phyloP scores from a whole-genome alignment of 2,888 invertebrate species.

The Boloria euphrosyne region DNA sequence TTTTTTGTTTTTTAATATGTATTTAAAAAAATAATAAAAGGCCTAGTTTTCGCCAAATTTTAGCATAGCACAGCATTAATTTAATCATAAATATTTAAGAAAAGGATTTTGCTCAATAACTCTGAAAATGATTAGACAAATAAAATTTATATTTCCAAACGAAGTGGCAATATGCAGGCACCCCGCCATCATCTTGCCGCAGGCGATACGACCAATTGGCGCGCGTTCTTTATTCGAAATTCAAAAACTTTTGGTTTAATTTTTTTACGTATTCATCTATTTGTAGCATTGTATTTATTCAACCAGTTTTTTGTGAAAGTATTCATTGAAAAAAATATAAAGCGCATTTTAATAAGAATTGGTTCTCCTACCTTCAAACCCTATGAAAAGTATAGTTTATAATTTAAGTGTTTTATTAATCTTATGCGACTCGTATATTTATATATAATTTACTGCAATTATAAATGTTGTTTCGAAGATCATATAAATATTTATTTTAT shows the following conservation, averaged over 20 bases:
- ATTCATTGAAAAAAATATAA: slow-evolving; percentile 1
- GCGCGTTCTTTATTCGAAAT: slow-evolving; percentile 72
- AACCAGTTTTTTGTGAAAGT: slow-evolving; percentile 48
- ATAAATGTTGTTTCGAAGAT: too few relatives aligned
- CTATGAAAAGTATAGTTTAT: too few relatives aligned
- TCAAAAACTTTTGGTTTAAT: slow-evolving; percentile 65
- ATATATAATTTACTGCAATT: too few relatives aligned
- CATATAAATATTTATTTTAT: too few relatives aligned
- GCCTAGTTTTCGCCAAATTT: too few relatives aligned
- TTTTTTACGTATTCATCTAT: slow-evolving; percentile 59
- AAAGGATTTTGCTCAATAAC: slow-evolving; percentile 15
- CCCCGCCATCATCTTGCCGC: slow-evolving; percentile 76
- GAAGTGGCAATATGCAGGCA: slow-evolving; percentile 67
- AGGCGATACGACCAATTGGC: slow-evolving; percentile 72
- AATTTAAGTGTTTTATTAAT: too few relatives aligned
- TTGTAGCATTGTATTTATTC: slow-evolving; percentile 60
- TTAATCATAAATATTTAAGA: background rate
- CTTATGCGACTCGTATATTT: too few relatives aligned
- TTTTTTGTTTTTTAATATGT: too few relatives aligned
- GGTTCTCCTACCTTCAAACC: too few relatives aligned
- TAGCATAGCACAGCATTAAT: background rate
- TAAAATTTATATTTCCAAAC: slow-evolving; percentile 74
- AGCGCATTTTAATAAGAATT: background rate
- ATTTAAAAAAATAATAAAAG: too few relatives aligned
- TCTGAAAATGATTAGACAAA: slow-evolving; percentile 63